Evolutionary conservation across 2,888 invertebrate genomes (phyloP).

Genomic region (Melieria crassipennis): DNA sequence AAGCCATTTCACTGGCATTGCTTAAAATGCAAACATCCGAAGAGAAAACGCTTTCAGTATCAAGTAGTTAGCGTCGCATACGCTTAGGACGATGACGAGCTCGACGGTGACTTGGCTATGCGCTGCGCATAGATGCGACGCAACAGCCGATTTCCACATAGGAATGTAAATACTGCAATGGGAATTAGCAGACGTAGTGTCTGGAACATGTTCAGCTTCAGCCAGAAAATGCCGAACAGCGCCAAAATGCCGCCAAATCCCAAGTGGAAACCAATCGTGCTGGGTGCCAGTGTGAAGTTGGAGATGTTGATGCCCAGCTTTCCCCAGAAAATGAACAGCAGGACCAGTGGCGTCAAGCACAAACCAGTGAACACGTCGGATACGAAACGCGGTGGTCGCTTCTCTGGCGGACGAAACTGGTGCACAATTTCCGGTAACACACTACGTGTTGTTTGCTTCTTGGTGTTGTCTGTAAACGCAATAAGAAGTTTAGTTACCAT

Average conservation of each 20-base stretch:
- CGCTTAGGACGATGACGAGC: slow-evolving; percentile 41
- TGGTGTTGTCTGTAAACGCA: slow-evolving; percentile 7
- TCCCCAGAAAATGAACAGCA: slow-evolving; percentile 87
- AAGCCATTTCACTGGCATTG: no score
- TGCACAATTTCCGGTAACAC: slow-evolving; percentile 76
- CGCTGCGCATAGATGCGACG: slow-evolving; percentile 72
- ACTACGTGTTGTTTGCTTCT: slow-evolving; percentile 60
- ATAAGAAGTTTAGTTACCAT: background rate
- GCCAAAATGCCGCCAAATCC: slow-evolving; percentile 90
- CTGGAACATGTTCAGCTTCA: slow-evolving; percentile 94
- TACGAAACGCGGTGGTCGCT: slow-evolving; percentile 86
- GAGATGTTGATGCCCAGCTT: slow-evolving; percentile 86
- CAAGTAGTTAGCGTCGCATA: background rate
- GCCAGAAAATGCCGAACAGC: slow-evolving; percentile 92
- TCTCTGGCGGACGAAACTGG: slow-evolving; percentile 90
- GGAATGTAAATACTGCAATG: slow-evolving; percentile 88
- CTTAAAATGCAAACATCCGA: background rate
- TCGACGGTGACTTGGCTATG: slow-evolving; percentile 47
- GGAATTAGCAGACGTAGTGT: slow-evolving; percentile 90
- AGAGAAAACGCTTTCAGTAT: slow-evolving; percentile 13
- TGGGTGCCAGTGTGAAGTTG: slow-evolving; percentile 80
- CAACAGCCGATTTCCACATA: slow-evolving; percentile 91
- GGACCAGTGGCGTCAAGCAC: slow-evolving; percentile 81
- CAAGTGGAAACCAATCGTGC: slow-evolving; percentile 89
- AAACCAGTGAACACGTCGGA: slow-evolving; percentile 91